Evolutionary conservation across 2,797 vertebrate species (phyloP), one percentile per base, ranked within the genome.

Genomic region (Poecilia wingei): DNA sequence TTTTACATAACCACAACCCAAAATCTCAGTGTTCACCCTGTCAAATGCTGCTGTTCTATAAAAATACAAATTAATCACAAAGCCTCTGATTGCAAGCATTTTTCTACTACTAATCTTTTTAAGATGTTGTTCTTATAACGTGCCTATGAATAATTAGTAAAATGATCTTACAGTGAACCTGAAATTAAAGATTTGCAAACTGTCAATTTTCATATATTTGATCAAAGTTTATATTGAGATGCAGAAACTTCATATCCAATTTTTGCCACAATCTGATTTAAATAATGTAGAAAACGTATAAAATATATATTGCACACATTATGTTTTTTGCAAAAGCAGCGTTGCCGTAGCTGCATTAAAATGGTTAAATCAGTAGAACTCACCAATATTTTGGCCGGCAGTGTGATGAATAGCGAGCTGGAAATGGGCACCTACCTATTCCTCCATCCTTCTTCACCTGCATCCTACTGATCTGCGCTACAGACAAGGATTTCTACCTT

Each of bases 321-420:
- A 4, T 16, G 6, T 20, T 16, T 74, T 57, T 43, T n/a, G 2
- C 51, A 28, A 39, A 41, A 6, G 20, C 53, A 55, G 22, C 7
- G 25, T 10, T 25, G 36, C 28, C 33, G 16, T 0, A 51, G 16
- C 7, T 10, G 8, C 13, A 4, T 18, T 73, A 12, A 80, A 86
- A 83, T 7, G 7, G 70, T 64, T 66, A 4, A 83, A 76, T 43
- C 2, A 5, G 28, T 6, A 8, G 79, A 71, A 90, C 92, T 91
- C 76, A 94, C 91, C 88, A 53, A 74, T 55, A 20, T 79, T 39
- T n/a, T 74, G 55, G 74, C 82, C 12, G 13, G 31, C 6, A 1
- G 22, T 46, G 31, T 33, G 45, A 55, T 75, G 0, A 75, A 36
- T 79, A 76, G 73, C 55, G 41, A 49, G 79, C 75, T 74, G 78